A percentile compares a stretch with the other conserved stretches of the same genome.
These are phyloP conservation scores for Tachysurus fulvidraco DNA, from an alignment of 2,113 vertebrate genomes.

Conservation along the genomic window DNA sequence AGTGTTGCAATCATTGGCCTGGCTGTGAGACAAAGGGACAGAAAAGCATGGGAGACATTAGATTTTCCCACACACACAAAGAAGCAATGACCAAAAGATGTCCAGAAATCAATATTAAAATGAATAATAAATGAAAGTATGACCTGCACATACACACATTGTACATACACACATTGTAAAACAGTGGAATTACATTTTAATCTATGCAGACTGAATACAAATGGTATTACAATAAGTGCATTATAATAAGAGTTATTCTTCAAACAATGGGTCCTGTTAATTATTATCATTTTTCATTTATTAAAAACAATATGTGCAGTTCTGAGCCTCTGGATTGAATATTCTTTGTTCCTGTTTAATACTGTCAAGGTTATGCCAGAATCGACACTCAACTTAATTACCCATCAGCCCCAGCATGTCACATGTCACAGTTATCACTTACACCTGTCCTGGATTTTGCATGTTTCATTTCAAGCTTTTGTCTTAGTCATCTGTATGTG, in stretches of 20 bases:
- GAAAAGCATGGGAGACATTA: not conserved
- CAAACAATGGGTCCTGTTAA: not conserved
- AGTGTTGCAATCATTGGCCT: slow-evolving; percentile 90
- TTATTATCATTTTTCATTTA: not conserved
- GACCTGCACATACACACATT: no score
- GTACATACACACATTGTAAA: no score
- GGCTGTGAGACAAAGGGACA: slow-evolving; percentile 69
- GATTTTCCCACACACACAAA: not conserved
- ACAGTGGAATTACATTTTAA: not conserved
- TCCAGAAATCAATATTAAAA: not conserved
- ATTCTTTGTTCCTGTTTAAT: slow-evolving; percentile 8
- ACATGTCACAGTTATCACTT: no score
- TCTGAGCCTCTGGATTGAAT: slow-evolving; percentile 9
- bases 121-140: slow-evolving; percentile 11
- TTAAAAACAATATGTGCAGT: slow-evolving; percentile 6
- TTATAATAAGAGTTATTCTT: not conserved
- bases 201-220: not conserved
- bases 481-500: no score
- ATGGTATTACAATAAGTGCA: slow-evolving; percentile 5
- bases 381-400: no score
- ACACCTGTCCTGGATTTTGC: no score
- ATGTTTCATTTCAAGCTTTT: no score
- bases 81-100: not conserved
- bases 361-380: not conserved
- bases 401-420: no score